Evolutionary conservation across 2,888 invertebrate species (phyloP), one percentile per base, ranked within the genome.

Genomic region (Drosophila pseudotalamancana): DNA sequence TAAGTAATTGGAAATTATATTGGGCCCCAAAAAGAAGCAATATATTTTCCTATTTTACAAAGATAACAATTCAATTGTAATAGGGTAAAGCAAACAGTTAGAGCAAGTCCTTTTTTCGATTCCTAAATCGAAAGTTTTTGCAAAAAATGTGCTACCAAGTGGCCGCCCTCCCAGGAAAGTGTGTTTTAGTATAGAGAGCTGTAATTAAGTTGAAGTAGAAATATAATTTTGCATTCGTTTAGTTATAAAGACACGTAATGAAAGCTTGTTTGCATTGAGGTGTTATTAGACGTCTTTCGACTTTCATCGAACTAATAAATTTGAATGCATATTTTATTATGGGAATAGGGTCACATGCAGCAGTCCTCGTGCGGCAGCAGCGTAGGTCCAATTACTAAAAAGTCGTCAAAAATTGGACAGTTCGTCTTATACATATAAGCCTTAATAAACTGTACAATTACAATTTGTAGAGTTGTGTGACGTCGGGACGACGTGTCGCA

Each of bases 311-410:
- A 46, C 40, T 31, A 18, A 19, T 45, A 35, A 63, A 53, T 39
- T 56, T 39, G 56, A 61, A 75, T 79, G 19, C 35, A 63, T 71
- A 53, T 79, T 76, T 71, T 45, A 76, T 51, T 48, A 57, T 84
- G 72, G 57, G 66, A 65, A 71, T 31, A 42, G 48, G 12, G n/a
- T n/a, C 84, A 83, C 56, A 18, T 77, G 76, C 56, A 12, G 35
- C 14, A 6, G 21, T 50, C 11, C 34, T 35, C 19, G 4, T 12
- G 35, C 31, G 11, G 18, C 29, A 11, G 16, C 14, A 45, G 55
- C 60, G 46, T 65, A 48, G 67, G 72, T 82, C 65, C 87, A 63
- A 63, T 63, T 72, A 48, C 14, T 45, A 56, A 27, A 63, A 56
- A 53, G 46, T 45, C 51, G 45, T 34, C 32, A 31, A 50, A 39